Base-by-base conservation (phyloP, 2,113 vertebrate genomes). In the Aleadryas rufinucha region DNA sequence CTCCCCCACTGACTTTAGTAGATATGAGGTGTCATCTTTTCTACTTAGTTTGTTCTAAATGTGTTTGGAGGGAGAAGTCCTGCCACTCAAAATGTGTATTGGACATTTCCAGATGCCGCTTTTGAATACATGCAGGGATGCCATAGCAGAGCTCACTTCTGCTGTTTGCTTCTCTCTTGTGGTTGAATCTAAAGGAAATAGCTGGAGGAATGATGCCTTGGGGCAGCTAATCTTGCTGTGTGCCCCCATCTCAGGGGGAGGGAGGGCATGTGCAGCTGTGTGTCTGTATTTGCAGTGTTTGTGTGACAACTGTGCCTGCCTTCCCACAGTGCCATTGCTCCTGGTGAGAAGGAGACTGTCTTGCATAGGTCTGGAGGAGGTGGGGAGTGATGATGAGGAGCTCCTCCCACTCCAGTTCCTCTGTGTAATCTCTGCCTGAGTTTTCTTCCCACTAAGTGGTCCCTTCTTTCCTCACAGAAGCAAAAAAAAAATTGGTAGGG, bases 251-350 rank as follows among this genome's bases (percentile, higher is more conserved):
- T 0, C 44, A 20, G 68, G 6, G 65, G 16, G 37, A 79, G 54
- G 53, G 57, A 75, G 31, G 19, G 17, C 17, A 10, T 17, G 52
- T 84, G 72, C 90, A 93, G 71, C 87, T 88, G 79, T 88, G 79
- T 80, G 70, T 31, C 87, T 83, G 54, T 53, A 5, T 69, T 50
- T 61, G 60, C 30, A 63, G 59, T 28, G 53, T 65, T 59, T n/a
- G 50, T 81, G 30, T 23, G 19, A 20, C 37, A 63, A 30, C 47
- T 10, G 1, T 50, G 61, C n/a, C 59, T 69, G 63, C 57, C 18
- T 44, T 33, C 54, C 9, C 17, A 24, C 5, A 31, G 18, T 4
- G 2, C 0, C 0, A 10, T 33, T 61, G 57, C 75, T 56, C 0
- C 2, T 42, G 22, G 31, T 31, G 19, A 47, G 35, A 31, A 31